A percentile compares a stretch with the other conserved stretches of the same genome.
Conservation (phyloP, 2,797 vertebrate species). For the Argentina silus region DNA sequence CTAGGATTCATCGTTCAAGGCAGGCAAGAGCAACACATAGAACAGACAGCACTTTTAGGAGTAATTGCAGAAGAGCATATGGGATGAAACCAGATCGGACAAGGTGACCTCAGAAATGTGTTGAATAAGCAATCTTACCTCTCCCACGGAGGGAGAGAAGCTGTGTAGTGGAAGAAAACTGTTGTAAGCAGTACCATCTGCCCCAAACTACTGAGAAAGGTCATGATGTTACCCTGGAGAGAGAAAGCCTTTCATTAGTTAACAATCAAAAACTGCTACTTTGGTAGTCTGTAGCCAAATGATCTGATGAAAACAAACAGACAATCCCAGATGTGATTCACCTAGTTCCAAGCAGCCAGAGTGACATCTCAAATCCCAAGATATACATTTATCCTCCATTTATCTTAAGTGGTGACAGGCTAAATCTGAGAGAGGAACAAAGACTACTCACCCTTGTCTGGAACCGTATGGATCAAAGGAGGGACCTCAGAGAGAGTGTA, state of each 20-base stretch:
- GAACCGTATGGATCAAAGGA: constrained; percentile 17
- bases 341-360: background rate
- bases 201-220: constrained; percentile 50
- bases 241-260: constrained; percentile 13
- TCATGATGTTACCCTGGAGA: constrained; percentile 62
- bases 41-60: background rate
- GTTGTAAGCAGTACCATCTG: constrained; percentile 64
- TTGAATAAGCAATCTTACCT: constrained; percentile 43
- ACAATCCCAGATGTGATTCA: background rate
- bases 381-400: background rate
- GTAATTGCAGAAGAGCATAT: background rate
- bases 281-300: background rate
- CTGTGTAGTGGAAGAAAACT: constrained; percentile 58
- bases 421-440: background rate
- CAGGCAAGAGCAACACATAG: background rate
- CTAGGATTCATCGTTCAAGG: background rate
- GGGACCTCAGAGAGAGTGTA: constrained; percentile 2
- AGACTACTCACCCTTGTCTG: constrained; percentile 21
- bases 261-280: background rate
- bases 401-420: background rate
- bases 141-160: constrained; percentile 65
- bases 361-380: background rate
- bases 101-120: background rate
- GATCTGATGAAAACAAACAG: background rate
- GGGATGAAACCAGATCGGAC: background rate